A percentile compares a stretch with the other conserved stretches of the same genome.
phyloP scores from a whole-genome alignment of 2,888 invertebrate genomes.

The Macrosiphum euphorbiae region DNA sequence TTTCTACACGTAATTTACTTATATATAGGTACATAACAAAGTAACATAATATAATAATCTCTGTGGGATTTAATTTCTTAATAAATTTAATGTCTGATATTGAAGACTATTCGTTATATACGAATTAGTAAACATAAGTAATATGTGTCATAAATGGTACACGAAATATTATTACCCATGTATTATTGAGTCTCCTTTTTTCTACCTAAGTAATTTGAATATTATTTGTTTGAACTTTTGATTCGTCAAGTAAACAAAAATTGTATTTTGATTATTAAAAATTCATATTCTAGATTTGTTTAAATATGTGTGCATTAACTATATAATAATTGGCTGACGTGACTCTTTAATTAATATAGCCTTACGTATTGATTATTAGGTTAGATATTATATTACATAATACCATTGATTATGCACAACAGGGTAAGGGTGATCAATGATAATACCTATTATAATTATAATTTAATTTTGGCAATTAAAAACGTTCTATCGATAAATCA shows the following conservation, averaged over 20 bases:
- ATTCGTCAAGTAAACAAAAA: background rate
- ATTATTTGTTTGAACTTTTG: background rate
- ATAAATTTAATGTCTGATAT: too few species aligned
- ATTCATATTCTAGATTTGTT: background rate
- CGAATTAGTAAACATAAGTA: too few species aligned
- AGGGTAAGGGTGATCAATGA: too few species aligned
- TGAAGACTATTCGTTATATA: too few species aligned
- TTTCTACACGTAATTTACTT: too few species aligned
- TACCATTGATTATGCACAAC: too few species aligned
- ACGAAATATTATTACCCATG: background rate
- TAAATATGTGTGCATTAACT: background rate
- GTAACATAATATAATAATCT: too few species aligned
- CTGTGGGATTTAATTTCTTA: too few species aligned
- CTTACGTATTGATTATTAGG: background rate
- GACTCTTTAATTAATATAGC: background rate
- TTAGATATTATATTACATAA: background rate
- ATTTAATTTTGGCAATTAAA: background rate
- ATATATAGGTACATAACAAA: too few species aligned
- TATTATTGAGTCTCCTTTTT: too few species aligned
- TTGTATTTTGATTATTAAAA: background rate
- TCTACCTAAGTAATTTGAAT: too few species aligned
- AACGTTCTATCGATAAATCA: background rate
- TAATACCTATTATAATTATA: background rate
- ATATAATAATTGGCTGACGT: background rate
- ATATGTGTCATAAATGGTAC: background rate